Conservation (phyloP, 2,797 vertebrate species). For the Hyperoplus immaculatus region DNA sequence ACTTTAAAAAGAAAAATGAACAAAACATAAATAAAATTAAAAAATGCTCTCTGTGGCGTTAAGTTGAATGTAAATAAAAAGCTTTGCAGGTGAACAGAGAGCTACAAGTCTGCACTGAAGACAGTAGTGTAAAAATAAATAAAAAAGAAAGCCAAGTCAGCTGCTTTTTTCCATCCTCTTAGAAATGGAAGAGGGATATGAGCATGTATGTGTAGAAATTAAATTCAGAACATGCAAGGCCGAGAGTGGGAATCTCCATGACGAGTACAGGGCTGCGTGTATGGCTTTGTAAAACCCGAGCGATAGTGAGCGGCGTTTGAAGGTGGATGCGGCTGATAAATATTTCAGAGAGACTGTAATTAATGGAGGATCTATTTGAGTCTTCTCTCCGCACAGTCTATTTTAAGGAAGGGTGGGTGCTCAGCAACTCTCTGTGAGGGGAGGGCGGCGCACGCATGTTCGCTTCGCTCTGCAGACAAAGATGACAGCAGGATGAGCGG, state of each 20-base stretch:
- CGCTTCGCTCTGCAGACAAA: constrained; percentile 67
- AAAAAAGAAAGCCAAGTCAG: constrained; percentile 15
- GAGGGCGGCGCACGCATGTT: constrained; percentile 59
- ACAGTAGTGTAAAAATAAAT: constrained; percentile 9
- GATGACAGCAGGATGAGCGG: constrained; percentile 58
- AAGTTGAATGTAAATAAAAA: constrained; percentile 13
- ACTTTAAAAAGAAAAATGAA: not conserved
- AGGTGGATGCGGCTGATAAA: constrained; percentile 76
- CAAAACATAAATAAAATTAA: not conserved
- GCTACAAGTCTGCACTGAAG: constrained; percentile 16
- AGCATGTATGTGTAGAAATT: constrained; percentile 16
- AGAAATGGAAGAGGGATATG: constrained; percentile 4
- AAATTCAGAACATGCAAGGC: constrained; percentile 32
- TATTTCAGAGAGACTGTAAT: constrained; percentile 82
- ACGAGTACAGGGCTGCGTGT: constrained; percentile 37
- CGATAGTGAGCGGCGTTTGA: constrained; percentile 62
- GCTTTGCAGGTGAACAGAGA: constrained; percentile 18
- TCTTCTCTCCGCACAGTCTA: constrained; percentile 71
- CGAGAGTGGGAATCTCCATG: constrained; percentile 54
- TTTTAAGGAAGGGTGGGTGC: constrained; percentile 77
- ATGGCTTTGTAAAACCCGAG: constrained; percentile 49
- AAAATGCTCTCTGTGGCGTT: not conserved
- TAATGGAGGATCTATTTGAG: constrained; percentile 84
- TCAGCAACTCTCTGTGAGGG: constrained; percentile 52
- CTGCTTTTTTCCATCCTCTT: constrained; percentile 17